phyloP scores from a whole-genome alignment of 2,113 vertebrate species.

The Campylomormyrus numenius region DNA sequence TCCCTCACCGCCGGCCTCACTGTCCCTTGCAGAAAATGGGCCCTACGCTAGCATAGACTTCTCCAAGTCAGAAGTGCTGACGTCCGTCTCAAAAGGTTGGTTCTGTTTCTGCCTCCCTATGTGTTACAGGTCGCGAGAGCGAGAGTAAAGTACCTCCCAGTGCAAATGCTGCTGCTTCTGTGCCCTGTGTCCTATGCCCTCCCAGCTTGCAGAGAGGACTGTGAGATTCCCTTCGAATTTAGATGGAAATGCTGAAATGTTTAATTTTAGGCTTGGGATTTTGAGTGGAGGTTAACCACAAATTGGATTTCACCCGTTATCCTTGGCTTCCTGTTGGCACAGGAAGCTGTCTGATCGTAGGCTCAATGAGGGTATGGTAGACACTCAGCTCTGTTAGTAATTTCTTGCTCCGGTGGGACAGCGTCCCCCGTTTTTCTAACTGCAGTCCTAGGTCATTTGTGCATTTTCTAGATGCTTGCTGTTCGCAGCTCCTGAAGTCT shows the following conservation, averaged over 20 bases:
- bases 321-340: not conserved
- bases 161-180: not conserved
- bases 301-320: not conserved
- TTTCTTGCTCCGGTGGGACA: not conserved
- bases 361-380: not conserved
- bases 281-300: not conserved
- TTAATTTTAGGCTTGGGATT: not conserved
- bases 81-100: conserved; percentile 73
- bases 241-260: not conserved
- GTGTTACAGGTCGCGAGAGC: conserved; percentile 30
- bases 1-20: conserved; percentile 35
- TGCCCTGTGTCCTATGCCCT: not conserved
- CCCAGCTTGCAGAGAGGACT: not conserved
- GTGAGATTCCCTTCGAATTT: not conserved
- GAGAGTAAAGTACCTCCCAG: not conserved
- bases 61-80: conserved; percentile 60
- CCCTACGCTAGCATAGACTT: conserved; percentile 75
- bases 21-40: conserved; percentile 52
- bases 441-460: not conserved
- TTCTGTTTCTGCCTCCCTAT: conserved; percentile 47
- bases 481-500: not conserved
- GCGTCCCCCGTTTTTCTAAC: not conserved
- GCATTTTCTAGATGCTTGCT: not conserved
- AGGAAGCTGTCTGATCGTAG: not conserved
- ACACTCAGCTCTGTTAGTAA: not conserved